These are phyloP conservation scores for Phaenicophaeus curvirostris DNA, from an alignment of 2,797 vertebrate species.

Conservation along the genomic window DNA sequence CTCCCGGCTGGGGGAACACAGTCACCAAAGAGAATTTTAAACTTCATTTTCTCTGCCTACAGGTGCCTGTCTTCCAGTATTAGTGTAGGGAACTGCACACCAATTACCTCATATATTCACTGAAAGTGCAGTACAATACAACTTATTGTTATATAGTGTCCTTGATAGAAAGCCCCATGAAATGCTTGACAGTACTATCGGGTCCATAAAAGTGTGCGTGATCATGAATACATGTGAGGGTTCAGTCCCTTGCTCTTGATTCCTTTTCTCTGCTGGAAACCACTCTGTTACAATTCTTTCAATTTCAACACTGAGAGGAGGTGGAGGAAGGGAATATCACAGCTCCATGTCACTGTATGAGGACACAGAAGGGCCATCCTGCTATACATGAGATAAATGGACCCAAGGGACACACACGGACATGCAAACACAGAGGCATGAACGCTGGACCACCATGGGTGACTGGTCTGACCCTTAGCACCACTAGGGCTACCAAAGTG, in stretches of 20 bases:
- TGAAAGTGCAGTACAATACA: conserved; percentile 66
- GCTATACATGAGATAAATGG: not conserved
- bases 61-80: conserved; percentile 57
- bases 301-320: conserved; percentile 47
- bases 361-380: conserved; percentile 22
- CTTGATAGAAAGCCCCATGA: conserved; percentile 58
- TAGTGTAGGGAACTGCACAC: conserved; percentile 66
- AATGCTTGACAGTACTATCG: conserved; percentile 56
- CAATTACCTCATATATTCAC: conserved; percentile 70
- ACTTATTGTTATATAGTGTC: conserved; percentile 63
- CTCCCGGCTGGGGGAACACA: not conserved
- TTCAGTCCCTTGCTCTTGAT: conserved; percentile 55
- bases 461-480: not conserved
- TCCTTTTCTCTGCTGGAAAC: conserved; percentile 70
- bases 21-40: conserved; percentile 54
- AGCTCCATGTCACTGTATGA: conserved; percentile 29
- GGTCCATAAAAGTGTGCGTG: conserved; percentile 61
- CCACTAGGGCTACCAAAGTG: not conserved
- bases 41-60: conserved; percentile 59
- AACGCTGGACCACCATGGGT: not conserved
- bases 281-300: conserved; percentile 60
- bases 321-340: conserved; percentile 55
- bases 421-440: not conserved
- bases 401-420: not conserved
- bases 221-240: conserved; percentile 61